phyloP scores from a whole-genome alignment of 2,888 invertebrate genomes.

The Ophioninae sp. region DNA sequence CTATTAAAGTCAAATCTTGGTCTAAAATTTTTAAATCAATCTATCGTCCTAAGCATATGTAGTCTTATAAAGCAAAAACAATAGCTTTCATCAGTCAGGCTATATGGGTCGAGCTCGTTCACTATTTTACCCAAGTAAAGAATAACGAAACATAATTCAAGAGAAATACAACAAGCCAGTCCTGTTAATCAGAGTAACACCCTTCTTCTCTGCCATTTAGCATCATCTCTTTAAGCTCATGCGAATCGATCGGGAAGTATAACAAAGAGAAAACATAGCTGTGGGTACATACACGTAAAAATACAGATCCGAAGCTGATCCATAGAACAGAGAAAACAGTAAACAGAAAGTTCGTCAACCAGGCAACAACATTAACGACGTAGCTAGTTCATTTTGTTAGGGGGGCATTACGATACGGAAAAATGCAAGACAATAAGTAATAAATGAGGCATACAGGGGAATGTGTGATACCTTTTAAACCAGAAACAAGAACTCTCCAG shows the following conservation, averaged over 20 bases:
- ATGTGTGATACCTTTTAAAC: conserved; percentile 87
- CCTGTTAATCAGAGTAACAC: not conserved
- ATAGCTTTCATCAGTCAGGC: too few species aligned
- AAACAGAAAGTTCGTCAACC: not conserved
- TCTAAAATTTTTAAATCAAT: too few species aligned
- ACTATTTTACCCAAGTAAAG: too few species aligned
- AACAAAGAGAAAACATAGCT: conserved; percentile 10
- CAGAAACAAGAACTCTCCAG: conserved; percentile 93
- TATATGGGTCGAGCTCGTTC: too few species aligned
- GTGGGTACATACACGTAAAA: conserved; percentile 1
- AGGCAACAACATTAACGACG: not conserved
- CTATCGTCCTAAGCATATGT: too few species aligned
- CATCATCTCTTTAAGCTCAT: conserved; percentile 20
- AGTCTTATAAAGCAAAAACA: too few species aligned
- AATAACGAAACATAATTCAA: too few species aligned
- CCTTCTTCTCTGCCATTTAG: not conserved
- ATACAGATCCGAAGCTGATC: conserved; percentile 24
- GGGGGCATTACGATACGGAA: conserved; percentile 1
- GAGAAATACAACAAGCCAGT: too few species aligned
- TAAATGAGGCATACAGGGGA: conserved; percentile 33
- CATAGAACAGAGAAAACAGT: conserved; percentile 29
- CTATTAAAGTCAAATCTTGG: too few species aligned
- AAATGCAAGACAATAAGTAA: conserved; percentile 17
- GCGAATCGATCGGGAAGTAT: conserved; percentile 29
- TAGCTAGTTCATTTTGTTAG: not conserved